These are phyloP conservation scores for Cyrtodaria siliqua DNA, from an alignment of 2,888 invertebrate genomes.

Conservation along the genomic window DNA sequence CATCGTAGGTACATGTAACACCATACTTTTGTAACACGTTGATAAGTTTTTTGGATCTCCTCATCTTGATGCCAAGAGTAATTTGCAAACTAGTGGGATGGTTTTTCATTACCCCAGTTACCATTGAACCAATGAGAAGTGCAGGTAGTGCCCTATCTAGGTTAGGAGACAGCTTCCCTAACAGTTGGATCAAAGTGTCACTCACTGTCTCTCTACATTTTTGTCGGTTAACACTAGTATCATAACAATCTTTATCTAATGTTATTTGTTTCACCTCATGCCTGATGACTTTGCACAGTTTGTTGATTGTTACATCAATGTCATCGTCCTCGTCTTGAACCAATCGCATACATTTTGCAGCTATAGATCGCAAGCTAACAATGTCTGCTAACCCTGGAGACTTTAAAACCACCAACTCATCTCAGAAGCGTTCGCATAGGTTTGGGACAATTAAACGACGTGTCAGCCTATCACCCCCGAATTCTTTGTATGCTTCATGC, in stretches of 20 bases:
- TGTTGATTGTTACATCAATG: neutral
- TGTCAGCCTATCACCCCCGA: neutral
- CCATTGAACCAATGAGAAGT: neutral
- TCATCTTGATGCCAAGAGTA: neutral
- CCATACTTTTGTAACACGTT: neutral
- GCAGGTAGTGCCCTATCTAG: neutral
- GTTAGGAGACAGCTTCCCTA: neutral
- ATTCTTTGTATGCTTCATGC: neutral
- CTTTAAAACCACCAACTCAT: neutral
- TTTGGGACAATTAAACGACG: neutral
- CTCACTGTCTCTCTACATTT: neutral
- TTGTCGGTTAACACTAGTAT: neutral
- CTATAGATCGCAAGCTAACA: neutral
- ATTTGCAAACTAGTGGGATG: neutral
- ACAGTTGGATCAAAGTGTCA: neutral
- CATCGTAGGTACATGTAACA: constrained; percentile 15
- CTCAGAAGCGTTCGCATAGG: neutral
- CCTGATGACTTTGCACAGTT: neutral
- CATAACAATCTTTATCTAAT: neutral
- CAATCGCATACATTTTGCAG: neutral
- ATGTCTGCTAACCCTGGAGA: neutral
- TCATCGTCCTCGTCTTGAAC: neutral
- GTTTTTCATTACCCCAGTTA: no score
- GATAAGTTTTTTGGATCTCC: no score
- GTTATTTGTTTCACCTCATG: neutral